A percentile compares a stretch with the other conserved stretches of the same genome.
These are phyloP conservation scores for Acanthurus lineatus DNA, from an alignment of 2,797 vertebrate species.

Conservation along the genomic window DNA sequence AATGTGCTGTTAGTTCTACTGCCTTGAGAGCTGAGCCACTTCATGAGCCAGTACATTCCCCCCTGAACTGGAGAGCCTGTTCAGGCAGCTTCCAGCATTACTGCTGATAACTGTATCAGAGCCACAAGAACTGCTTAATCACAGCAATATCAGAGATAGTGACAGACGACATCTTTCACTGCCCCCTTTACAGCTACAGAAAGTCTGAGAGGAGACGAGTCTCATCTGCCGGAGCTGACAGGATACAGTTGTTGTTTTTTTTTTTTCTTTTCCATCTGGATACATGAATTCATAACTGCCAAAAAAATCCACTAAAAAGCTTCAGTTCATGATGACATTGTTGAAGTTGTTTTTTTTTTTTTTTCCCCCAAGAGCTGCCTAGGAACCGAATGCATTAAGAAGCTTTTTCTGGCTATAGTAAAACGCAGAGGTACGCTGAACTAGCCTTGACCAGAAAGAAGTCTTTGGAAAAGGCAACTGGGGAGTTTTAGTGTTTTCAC, in stretches of 20 bases:
- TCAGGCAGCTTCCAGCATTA: conserved; percentile 65
- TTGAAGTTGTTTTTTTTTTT: conserved; percentile 2
- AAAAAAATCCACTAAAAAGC: conserved; percentile 27
- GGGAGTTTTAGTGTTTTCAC: background rate
- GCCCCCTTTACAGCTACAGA: conserved; percentile 28
- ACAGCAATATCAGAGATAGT: conserved; percentile 66
- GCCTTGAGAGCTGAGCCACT: conserved; percentile 61
- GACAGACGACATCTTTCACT: conserved; percentile 62
- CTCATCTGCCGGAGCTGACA: conserved; percentile 48
- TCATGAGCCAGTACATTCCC: conserved; percentile 59
- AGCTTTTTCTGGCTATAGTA: background rate
- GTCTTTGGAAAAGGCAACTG: background rate
- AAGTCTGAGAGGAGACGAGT: conserved; percentile 35
- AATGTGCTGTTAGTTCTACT: conserved; percentile 71
- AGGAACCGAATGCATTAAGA: background rate
- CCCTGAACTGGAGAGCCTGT: conserved; percentile 61
- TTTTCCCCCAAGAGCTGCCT: background rate
- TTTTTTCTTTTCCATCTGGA: conserved; percentile 45
- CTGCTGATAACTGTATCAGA: conserved; percentile 63
- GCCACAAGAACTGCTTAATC: conserved; percentile 66
- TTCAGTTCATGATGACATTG: conserved; percentile 40
- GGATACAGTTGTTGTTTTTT: conserved; percentile 50
- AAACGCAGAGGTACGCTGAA: background rate
- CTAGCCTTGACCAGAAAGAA: conserved; percentile 1
- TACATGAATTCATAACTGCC: conserved; percentile 38